Base-by-base conservation (phyloP, 1,140 invertebrate genomes). In the Drosophila watanabei region DNA sequence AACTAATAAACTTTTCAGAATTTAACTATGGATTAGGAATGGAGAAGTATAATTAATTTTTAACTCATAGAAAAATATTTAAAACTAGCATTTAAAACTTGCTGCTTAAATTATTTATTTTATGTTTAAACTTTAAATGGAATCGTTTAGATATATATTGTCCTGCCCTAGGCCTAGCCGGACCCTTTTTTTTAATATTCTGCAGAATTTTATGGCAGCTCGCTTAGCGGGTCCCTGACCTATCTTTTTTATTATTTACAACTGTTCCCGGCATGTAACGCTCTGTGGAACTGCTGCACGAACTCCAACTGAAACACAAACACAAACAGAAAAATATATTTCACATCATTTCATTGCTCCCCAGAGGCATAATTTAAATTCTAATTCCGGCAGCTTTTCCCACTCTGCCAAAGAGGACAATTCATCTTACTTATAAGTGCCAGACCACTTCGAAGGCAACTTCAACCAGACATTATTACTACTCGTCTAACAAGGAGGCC, bases 381-480 rank as follows among this genome's bases (percentile, higher is more conserved):
- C 80, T 88, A 87, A 87, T 87, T 76, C 77, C 71, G 59, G 49
- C 70, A 71, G 41, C 59, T 43, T 43, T 43, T 37, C 35, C 48
- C 58, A 54, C 41, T 75, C 60, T 54, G 57, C 33, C 39, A 20
- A 65, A 48, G 28, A 61, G 64, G 65, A 89, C 85, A 85, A 88
- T 89, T 85, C 86, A 85, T 89, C 85, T 89, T 89, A 85, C 85
- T 89, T 89, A 89, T 85, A 89, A 79, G 77, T 68, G 75, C 69
- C 68, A 80, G 66, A 60, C 70, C 68, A 45, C 69, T 61, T 61
- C 71, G 68, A 52, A 51, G 71, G 64, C 80, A 79, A 80, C 77
- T 82, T 79, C 59, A 82, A 79, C 60, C 80, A 56, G 41, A 75
- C 85, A 88, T 87, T 86, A 86, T 86, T 73, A 59, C 68, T 61